These are phyloP conservation scores for Gracilinanus agilis DNA, from an alignment of 2,113 vertebrate genomes.

Conservation along the genomic window DNA sequence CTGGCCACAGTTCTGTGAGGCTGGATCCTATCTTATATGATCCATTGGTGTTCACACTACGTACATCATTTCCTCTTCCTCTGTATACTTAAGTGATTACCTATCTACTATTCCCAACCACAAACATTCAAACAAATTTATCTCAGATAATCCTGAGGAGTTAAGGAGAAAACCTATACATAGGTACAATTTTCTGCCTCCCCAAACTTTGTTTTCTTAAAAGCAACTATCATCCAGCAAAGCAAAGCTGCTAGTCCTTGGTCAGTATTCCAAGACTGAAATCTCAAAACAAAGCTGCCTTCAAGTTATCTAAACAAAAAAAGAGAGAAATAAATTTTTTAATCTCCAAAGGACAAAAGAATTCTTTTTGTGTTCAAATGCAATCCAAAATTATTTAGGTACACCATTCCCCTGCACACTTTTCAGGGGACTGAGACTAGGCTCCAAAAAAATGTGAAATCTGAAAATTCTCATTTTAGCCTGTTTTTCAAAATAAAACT, in stretches of 20 bases:
- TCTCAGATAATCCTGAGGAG: neutral
- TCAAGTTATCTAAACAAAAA: slow-evolving; percentile 73
- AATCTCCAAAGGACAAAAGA: slow-evolving; percentile 55
- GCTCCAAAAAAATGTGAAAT: slow-evolving; percentile 54
- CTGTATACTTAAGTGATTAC: neutral
- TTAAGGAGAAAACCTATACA: fast-evolving
- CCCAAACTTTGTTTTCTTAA: slow-evolving; percentile 58
- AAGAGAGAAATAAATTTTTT: slow-evolving; percentile 65
- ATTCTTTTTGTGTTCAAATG: slow-evolving; percentile 71
- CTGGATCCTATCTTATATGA: neutral
- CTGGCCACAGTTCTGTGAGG: neutral
- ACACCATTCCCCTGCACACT: slow-evolving; percentile 55
- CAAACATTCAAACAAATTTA: neutral
- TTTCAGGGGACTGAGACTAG: slow-evolving; percentile 42
- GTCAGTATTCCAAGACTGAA: slow-evolving; percentile 38
- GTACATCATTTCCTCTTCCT: neutral
- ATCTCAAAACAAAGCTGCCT: slow-evolving; percentile 71
- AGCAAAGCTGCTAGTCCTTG: slow-evolving; percentile 48
- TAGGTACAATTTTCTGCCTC: neutral
- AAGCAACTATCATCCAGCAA: slow-evolving; percentile 68
- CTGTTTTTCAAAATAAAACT: slow-evolving; percentile 45
- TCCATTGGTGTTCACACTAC: neutral
- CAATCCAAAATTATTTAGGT: slow-evolving; percentile 48
- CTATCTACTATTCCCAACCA: neutral
- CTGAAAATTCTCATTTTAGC: slow-evolving; percentile 53